Conservation (phyloP, 1,140 invertebrate genomes). For the Maniola jurtina region DNA sequence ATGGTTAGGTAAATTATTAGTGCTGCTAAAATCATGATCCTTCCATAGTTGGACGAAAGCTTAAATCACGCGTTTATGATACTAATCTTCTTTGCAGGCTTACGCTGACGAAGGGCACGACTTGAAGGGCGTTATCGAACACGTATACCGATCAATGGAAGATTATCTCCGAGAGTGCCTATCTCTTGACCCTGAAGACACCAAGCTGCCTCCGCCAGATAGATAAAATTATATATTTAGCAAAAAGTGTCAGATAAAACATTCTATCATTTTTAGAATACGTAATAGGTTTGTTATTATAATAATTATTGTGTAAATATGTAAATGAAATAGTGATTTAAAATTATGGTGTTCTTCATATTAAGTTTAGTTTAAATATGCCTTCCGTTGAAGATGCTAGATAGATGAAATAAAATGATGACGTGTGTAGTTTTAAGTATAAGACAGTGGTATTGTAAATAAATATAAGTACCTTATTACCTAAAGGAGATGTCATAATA, state of each 20-base stretch:
- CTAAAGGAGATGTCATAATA: too few species aligned
- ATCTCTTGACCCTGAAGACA: slow-evolving; percentile 87
- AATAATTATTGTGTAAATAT: slow-evolving; percentile 65
- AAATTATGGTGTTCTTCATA: slow-evolving; percentile 62
- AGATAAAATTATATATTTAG: slow-evolving; percentile 63
- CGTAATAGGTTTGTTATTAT: slow-evolving; percentile 52
- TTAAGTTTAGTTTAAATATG: slow-evolving; percentile 35
- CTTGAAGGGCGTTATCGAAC: slow-evolving; percentile 87
- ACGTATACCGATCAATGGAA: slow-evolving; percentile 92
- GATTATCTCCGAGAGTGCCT: slow-evolving; percentile 91
- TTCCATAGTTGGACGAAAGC: too few species aligned
- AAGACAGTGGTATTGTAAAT: neutral
- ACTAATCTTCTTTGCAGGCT: slow-evolving; percentile 79
- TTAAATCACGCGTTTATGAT: neutral
- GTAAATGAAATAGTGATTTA: slow-evolving; percentile 75
- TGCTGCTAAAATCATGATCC: too few species aligned
- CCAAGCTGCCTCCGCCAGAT: slow-evolving; percentile 75
- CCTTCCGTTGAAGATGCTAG: slow-evolving; percentile 40
- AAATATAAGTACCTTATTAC: neutral
- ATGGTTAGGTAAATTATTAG: too few species aligned
- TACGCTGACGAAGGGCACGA: slow-evolving; percentile 91
- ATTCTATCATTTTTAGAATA: slow-evolving; percentile 26
- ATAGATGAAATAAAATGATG: slow-evolving; percentile 25
- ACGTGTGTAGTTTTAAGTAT: neutral
- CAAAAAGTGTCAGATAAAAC: slow-evolving; percentile 17